Evolutionary conservation across 2,797 vertebrate species (phyloP), one percentile per base, ranked within the genome.

Genomic region (Clarias laeviceps): DNA sequence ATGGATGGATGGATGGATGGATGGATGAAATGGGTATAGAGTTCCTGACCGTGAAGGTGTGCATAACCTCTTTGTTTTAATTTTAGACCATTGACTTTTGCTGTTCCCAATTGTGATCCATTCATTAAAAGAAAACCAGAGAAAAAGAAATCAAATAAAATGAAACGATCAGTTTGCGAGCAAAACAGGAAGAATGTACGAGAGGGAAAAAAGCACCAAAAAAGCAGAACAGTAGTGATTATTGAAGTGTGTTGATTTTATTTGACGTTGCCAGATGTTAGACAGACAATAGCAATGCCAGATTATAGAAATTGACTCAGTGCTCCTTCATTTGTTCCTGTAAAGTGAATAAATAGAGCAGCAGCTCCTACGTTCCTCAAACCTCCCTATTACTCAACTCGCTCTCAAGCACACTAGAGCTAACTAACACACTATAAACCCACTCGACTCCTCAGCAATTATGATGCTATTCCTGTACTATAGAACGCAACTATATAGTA

Each of bases 391-490:
- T 64, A 64, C 59, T 64, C 37, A 65, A 20, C 34, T 59, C 27
- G 34, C 29, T 61, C 20, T 78, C 56, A 57, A 76, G 56, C 34
- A 34, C 56, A 78, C 56, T 59, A 6, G 29, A 59, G 18, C 74
- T 32, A 57, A 77, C 54, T 32, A 57, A 77, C 54, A 6, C 20
- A 1, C 74, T 78, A 29, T 57, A 34, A 78, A 78, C 74, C 74
- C 56, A 78, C 74, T 59, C 29, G 34, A 78, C 74, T 77, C 29
- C 74, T 77, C 73, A 34, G 73, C 74, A 77, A 77, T 77, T 7
- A 34, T 34, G 54, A 34, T 24, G 74, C 74, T 78, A 59, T 78
- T 61, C 56, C 29, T 78, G 74, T 78, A 24, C 54, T 22, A 34
- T 61, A 78, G 29, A 59, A 50, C 61, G 20, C 37, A 27, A 45